Evolutionary conservation across 2,113 vertebrate genomes (phyloP).

Genomic region (Gyps fulvus): DNA sequence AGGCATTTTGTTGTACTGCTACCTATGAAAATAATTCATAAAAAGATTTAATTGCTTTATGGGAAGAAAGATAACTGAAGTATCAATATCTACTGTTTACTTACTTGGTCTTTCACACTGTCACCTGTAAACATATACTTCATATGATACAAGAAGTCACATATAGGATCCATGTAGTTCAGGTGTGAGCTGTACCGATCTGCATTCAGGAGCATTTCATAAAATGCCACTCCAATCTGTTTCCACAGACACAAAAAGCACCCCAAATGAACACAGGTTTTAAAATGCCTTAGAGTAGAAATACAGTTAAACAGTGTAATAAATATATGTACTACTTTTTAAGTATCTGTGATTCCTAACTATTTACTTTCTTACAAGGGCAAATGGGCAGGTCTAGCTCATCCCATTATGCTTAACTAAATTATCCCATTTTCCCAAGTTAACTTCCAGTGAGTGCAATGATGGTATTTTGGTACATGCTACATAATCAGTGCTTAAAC

Average conservation of each 20-base stretch:
- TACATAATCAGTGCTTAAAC: background rate
- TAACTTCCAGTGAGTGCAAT: background rate
- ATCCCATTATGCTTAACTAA: background rate
- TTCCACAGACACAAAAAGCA: background rate
- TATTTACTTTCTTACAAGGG: background rate
- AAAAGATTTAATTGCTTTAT: background rate
- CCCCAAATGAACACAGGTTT: background rate
- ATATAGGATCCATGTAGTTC: conserved; percentile 95
- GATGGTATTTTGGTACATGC: background rate
- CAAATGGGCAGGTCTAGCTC: background rate
- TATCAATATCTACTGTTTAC: background rate
- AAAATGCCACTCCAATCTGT: conserved; percentile 97
- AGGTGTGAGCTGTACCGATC: conserved; percentile 91
- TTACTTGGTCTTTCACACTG: conserved; percentile 97
- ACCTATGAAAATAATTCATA: background rate
- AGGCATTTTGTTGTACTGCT: background rate
- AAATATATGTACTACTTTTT: background rate
- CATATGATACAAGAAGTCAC: conserved; percentile 98
- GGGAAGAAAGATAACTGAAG: background rate
- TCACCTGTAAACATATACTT: conserved; percentile 99
- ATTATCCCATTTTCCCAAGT: background rate
- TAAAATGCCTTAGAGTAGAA: background rate
- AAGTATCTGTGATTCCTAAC: background rate
- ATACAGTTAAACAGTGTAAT: background rate
- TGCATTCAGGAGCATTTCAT: conserved; percentile 96